A percentile compares a stretch with the other conserved stretches of the same genome.
These are phyloP conservation scores for Drosophila tsacasi DNA, from an alignment of 1,140 invertebrate genomes.

Conservation along the genomic window DNA sequence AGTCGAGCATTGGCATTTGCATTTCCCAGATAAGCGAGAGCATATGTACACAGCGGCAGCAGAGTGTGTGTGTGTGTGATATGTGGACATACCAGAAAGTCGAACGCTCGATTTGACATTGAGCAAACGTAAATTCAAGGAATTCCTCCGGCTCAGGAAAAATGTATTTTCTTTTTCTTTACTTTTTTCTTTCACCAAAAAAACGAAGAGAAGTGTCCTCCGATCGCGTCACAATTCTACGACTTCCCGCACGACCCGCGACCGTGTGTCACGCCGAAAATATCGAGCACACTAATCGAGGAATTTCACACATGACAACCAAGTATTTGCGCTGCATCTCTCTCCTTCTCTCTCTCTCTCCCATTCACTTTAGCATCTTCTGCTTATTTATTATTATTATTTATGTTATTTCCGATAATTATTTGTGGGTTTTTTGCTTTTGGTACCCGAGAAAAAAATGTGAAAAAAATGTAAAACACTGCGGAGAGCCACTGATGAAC, in stretches of 20 bases:
- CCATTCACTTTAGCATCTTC: neutral
- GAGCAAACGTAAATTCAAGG: constrained; percentile 67
- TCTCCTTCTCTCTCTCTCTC: neutral
- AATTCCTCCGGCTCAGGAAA: constrained; percentile 65
- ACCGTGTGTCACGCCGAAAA: constrained; percentile 27
- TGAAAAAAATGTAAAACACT: constrained; percentile 31
- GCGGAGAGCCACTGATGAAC: constrained; percentile 1
- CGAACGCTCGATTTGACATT: constrained; percentile 78
- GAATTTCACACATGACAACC: constrained; percentile 72
- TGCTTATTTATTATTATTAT: constrained; percentile 5
- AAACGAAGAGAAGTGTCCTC: constrained; percentile 10
- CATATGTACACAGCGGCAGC: constrained; percentile 2
- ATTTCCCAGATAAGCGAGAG: constrained; percentile 32
- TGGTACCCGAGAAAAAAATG: constrained; percentile 31
- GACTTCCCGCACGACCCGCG: constrained; percentile 31
- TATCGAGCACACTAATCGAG: constrained; percentile 44
- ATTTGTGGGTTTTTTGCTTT: neutral
- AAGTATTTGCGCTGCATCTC: constrained; percentile 53
- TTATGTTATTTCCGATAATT: neutral
- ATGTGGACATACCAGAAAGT: constrained; percentile 71
- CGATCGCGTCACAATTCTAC: constrained; percentile 22
- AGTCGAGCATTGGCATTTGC: constrained; percentile 55
- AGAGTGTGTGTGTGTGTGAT: constrained; percentile 28
- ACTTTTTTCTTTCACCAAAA: constrained; percentile 3
- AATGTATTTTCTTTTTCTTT: constrained; percentile 13